phyloP scores from a whole-genome alignment of 2,888 invertebrate genomes.

The Hoplodrina ambigua region DNA sequence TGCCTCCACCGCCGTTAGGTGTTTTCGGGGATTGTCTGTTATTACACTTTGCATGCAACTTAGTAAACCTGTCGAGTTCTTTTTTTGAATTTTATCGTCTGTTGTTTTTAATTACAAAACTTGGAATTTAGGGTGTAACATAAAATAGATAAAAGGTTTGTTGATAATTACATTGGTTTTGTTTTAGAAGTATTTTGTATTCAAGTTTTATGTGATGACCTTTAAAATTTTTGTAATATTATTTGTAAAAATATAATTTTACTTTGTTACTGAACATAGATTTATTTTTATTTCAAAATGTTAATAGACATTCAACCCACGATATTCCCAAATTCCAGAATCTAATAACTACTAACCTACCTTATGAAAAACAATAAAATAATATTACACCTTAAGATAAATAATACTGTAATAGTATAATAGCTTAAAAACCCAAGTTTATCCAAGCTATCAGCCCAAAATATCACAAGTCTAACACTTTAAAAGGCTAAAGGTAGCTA shows the following conservation, averaged over 20 bases:
- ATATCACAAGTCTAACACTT: constrained; percentile 14
- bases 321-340: too few relatives aligned
- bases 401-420: too few relatives aligned
- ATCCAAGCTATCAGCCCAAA: neutral
- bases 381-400: too few relatives aligned
- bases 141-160: constrained; percentile 23
- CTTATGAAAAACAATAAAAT: too few relatives aligned
- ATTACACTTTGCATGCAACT: constrained; percentile 63
- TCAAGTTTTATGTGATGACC: neutral
- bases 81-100: constrained; percentile 49
- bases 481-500: constrained; percentile 25
- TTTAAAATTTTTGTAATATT: too few relatives aligned
- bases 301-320: too few relatives aligned
- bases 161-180: constrained; percentile 19
- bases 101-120: constrained; percentile 59
- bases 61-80: constrained; percentile 49
- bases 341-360: too few relatives aligned
- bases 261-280: too few relatives aligned
- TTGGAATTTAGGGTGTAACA: constrained; percentile 22
- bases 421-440: neutral
- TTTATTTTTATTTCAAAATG: too few relatives aligned
- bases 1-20: constrained; percentile 49
- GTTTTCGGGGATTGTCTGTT: constrained; percentile 62
- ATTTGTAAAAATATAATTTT: too few relatives aligned
- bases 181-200: neutral